Base-by-base conservation (phyloP, 2,797 vertebrate species). In the Cynopterus sphinx region DNA sequence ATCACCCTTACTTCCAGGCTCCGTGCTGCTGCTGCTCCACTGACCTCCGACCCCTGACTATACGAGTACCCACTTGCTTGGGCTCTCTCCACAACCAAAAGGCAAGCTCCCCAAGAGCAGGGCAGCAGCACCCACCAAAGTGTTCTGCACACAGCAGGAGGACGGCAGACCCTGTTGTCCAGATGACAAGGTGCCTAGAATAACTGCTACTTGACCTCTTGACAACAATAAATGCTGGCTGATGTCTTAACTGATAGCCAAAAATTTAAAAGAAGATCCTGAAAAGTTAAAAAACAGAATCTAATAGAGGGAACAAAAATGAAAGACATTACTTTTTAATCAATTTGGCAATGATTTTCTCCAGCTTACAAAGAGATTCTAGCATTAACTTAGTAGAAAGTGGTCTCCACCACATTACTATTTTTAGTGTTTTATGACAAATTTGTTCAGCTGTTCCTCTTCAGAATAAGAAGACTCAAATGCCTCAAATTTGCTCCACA, bases 381-480 rank as follows among this genome's bases (percentile, higher is more conserved):
- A 53, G 87, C 61, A 93, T 22, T 41, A 59, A 46, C 59, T 83
- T 24, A 89, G 70, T 4, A 85, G 68, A 95, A 95, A 87, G 90
- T 36, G 17, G 51, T 55, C 84, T 24, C 61, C 0, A 39, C 28
- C 49, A 55, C 3, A 4, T 28, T 75, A 51, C 83, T 95, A 91
- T 89, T 91, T 96, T 94, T 93, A 96, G 86, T 71, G 51, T 49
- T 68, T 93, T 43, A 68, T 65, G 86, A 94, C 79, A 91, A 75
- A 92, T 77, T 21, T 67, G 55, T 77, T 95, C 70, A 70, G 82
- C 94, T 86, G 82, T 87, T 79, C 77, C 70, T 67, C 51, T 83
- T 94, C 86, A 86, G 22, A 59, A 53, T 75, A 83, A 90, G 36
- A 82, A 24, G 43, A 41, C 10, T 46, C n/a, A 61, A 89, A 74